A percentile compares a stretch with the other conserved stretches of the same genome.
phyloP scores from a whole-genome alignment of 2,113 vertebrate species.

The Silurus asotus region DNA sequence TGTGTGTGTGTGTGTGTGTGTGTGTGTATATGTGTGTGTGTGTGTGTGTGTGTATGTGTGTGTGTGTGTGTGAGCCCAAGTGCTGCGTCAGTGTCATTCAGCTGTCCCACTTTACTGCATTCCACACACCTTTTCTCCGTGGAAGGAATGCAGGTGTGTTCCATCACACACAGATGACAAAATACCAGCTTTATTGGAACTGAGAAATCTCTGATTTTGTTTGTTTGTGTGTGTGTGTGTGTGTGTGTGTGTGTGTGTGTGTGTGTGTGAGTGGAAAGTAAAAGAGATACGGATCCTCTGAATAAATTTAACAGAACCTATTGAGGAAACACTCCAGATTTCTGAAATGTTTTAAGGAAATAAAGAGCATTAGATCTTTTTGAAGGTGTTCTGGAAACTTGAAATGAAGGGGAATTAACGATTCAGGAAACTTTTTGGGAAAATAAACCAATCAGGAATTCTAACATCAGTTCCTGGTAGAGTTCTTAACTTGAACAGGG shows the following conservation, averaged over 20 bases:
- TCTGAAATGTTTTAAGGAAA: background rate
- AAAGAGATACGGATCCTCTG: background rate
- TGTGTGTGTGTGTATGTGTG: background rate
- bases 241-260: background rate
- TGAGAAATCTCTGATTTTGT: background rate
- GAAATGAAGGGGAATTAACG: background rate
- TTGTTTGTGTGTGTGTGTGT: background rate
- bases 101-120: background rate
- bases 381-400: no score
- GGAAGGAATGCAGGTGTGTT: background rate
- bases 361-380: no score
- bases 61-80: background rate
- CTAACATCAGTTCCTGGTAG: background rate
- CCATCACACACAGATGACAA: conserved; percentile 6
- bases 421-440: background rate
- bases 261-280: background rate
- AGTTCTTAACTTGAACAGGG: background rate
- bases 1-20: no score
- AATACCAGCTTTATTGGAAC: conserved; percentile 14
- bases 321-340: background rate
- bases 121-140: conserved; percentile 13
- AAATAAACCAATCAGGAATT: no score
- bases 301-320: background rate
- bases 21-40: background rate
- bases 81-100: background rate